phyloP scores from a whole-genome alignment of 2,797 vertebrate species.

The Chaetodon trifasciatus region DNA sequence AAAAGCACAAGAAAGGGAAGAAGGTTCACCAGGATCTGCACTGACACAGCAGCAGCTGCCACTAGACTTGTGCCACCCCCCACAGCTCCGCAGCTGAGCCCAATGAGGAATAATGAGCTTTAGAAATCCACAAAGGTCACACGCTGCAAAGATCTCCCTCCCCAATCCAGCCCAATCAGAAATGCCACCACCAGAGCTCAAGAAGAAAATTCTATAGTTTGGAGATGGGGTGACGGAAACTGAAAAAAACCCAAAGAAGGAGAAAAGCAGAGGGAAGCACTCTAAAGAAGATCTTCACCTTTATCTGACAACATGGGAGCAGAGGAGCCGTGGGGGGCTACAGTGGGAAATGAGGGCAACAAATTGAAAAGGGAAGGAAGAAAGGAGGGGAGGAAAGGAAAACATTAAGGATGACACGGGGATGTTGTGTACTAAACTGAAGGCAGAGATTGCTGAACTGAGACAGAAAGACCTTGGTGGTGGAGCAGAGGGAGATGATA shows the following conservation, averaged over 20 bases:
- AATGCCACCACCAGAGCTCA: conserved; percentile 73
- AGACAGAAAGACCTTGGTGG: conserved; percentile 43
- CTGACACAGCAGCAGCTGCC: conserved; percentile 69
- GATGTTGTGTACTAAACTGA: conserved; percentile 54
- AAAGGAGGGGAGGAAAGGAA: conserved; percentile 29
- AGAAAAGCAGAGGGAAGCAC: conserved; percentile 67
- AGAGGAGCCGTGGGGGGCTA: conserved; percentile 47
- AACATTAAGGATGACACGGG: conserved; percentile 56
- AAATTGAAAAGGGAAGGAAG: conserved; percentile 40
- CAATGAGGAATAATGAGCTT: conserved; percentile 85
- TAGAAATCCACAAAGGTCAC: conserved; percentile 86
- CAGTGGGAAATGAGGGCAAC: conserved; percentile 55
- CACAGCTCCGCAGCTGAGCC: conserved; percentile 68
- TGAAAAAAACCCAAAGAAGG: conserved; percentile 11
- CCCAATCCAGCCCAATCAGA: conserved; percentile 68
- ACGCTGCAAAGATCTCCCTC: conserved; percentile 74
- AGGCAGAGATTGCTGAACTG: conserved; percentile 50
- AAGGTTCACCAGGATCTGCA: conserved; percentile 56
- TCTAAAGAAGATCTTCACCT: conserved; percentile 75
- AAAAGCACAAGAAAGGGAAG: conserved; percentile 20
- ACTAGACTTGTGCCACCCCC: conserved; percentile 68
- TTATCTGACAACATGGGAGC: conserved; percentile 78
- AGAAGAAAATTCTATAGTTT: conserved; percentile 70
- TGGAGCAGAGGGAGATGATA: conserved; percentile 39
- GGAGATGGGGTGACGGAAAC: conserved; percentile 30